Base-by-base conservation (phyloP, 37 sponge, comb jelly and placozoan genomes). In the Aphrocallistes beatrix region DNA sequence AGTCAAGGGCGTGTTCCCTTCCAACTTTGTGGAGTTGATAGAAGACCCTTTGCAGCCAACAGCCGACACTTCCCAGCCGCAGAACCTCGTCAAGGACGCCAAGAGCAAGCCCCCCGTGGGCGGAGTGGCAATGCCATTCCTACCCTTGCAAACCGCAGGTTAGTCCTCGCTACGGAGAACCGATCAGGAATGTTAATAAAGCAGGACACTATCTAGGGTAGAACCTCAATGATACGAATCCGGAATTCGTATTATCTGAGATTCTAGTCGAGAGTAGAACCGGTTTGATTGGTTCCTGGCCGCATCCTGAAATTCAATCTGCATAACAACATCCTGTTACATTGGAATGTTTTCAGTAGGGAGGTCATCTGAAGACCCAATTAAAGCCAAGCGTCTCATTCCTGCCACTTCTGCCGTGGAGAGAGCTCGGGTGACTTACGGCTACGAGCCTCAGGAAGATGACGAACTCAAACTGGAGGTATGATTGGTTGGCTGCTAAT, bases 71-170 rank as follows among this genome's bases (percentile, higher is more conserved):
- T 19, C 75, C 34, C n/a, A n/a, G n/a, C n/a, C n/a, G n/a, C n/a
- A n/a, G n/a, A n/a, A n/a, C n/a, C n/a, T n/a, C n/a, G n/a, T n/a
- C n/a, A 60, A 30, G n/a, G 75, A 60, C 75, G 17, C n/a, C 34
- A 60, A 60, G 75, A 60, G n/a, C 75, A 60, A 60, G 75, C 28
- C n/a, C 25, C 75, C 75, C 34, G 75, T 60, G 25, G 75, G 75
- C 3, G 75, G 75, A 19, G n/a, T 60, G n/a, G 75, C 75, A 3
- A 19, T 60, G 32, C 75, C 75, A 3, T 25, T 60, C 8, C 25
- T 60, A 13, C 75, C 75, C 34, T 25, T 60, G 32, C 75, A 60
- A 13, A n/a, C n/a, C n/a, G 75, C 28, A 60, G 75, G 75, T 60
- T 60, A 32, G 75, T 60, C 13, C 6, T n/a, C n/a, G n/a, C n/a